Base-by-base conservation (phyloP, 1,140 invertebrate genomes). In the Colletes gigas region DNA sequence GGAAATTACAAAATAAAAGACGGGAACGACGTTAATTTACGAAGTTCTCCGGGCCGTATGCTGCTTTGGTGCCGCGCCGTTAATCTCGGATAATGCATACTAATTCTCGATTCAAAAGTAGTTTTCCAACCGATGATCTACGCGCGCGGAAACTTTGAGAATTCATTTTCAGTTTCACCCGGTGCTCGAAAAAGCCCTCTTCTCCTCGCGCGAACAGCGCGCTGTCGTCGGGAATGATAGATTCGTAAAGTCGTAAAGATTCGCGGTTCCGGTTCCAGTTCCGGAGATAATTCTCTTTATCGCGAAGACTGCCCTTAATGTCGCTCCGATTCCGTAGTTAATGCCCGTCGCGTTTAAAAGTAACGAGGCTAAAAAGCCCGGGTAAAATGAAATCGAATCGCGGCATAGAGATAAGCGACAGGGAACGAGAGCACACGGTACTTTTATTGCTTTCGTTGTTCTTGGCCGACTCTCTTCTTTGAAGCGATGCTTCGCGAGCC, bases 361-460 rank as follows among this genome's bases (percentile, higher is more conserved):
- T 72, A 72, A 72, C 41, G 70, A 55, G 14, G 41, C 55, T 60
- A 72, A 60, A 72, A 55, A 60, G 55, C 47, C 4, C 1, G 30
- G 0, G 69, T 10, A 5, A 17, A 47, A 17, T 66, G 67, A 78
- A 50, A 70, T 76, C 78, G 69, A 69, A 59, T 52, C 50, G 30
- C 39, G 67, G 44, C 39, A 10, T 30, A 62, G 50, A 44, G 63
- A 44, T 54, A 83, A 70, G 47, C 69, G 69, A 74, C 71, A 44
- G 44, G 30, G 21, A 47, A 74, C 59, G 54, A 63, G 19, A 63
- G 19, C 44, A 60, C 63, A 55, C 30, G n/a, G 15, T 68, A 12
- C 65, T 76, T 76, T 76, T 76, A 59, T 76, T 68, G 54, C 50
- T 68, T 44, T 52, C 50, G 14, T 62, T 69, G 62, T 55, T 59